Evolutionary conservation across 2,888 invertebrate genomes (phyloP), one percentile per base, ranked within the genome.

Genomic region (Pristionchus arcanus): DNA sequence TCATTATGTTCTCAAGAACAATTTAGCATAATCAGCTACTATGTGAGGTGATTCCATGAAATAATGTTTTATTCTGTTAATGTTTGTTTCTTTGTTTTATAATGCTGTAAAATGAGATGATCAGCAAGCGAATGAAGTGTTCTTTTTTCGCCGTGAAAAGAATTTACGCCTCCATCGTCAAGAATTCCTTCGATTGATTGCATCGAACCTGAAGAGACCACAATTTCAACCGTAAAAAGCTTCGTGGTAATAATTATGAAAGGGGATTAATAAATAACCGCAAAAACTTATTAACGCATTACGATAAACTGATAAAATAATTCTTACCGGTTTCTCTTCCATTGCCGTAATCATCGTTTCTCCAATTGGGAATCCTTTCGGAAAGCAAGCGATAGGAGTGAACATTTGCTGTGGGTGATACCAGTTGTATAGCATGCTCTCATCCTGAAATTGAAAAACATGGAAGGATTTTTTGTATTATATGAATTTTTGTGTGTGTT

Each of bases 181-280:
- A 13, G 34, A 34, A 71, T 34, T 71, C 71, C 34, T 71, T 71
- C 16, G 71, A 71, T 71, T 71, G 71, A n/a, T 71, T 71, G 34
- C 71, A 71, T 34, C 71, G 71, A 71, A 71, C 34, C 71, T 71
- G 34, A 71, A 71, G n/a, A 3, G 15, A 71, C 3, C 2, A 31
- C 13, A 71, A 15, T 71, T 15, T 71, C 34, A 16, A 31, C 16
- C 37, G 19, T 2, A 31, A 21, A n/a, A n/a, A 34, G 28, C 7
- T 28, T 28, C n/a, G n/a, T 28, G 11, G 7, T 28, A 13, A n/a
- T 5, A 68, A 28, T 68, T 3, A 68, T 16, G 28, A n/a, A 68
- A 5, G 15, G n/a, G 15, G 28, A 31, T 28, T n/a, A n/a, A n/a
- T n/a, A n/a, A n/a, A n/a, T n/a, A n/a, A n/a, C n/a, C n/a, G n/a